These are phyloP conservation scores for Epinephelus malabaricus DNA, from an alignment of 2,797 vertebrate species.

Conservation along the genomic window DNA sequence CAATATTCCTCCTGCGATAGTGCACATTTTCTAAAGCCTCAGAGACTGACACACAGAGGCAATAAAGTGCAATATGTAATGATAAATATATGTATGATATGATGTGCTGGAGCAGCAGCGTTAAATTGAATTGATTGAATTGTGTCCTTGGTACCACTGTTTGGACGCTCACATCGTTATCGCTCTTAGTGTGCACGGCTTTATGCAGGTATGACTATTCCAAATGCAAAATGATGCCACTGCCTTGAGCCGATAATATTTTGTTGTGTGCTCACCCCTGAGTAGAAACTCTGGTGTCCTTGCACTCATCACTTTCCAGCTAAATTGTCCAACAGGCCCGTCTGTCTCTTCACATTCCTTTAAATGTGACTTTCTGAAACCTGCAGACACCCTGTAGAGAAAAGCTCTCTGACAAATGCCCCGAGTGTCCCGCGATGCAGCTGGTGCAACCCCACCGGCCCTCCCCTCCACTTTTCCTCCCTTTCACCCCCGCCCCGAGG, in stretches of 20 bases:
- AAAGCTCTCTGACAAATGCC: conserved; percentile 34
- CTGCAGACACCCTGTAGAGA: conserved; percentile 52
- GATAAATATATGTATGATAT: too few species aligned
- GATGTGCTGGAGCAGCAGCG: too few species aligned
- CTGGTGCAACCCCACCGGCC: conserved; percentile 47
- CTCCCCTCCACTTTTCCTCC: background rate
- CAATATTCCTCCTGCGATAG: too few species aligned
- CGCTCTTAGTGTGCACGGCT: too few species aligned
- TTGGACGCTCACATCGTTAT: too few species aligned
- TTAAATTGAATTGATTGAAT: too few species aligned
- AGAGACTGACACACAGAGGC: too few species aligned
- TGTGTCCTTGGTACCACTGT: too few species aligned
- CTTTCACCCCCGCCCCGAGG: background rate
- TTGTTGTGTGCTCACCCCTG: background rate
- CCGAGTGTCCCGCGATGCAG: conserved; percentile 50
- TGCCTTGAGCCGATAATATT: background rate
- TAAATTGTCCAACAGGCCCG: conserved; percentile 32
- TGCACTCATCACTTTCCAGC: conserved; percentile 2
- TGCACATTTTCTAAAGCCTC: too few species aligned
- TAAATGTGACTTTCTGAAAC: conserved; percentile 53
- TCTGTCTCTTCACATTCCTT: conserved; percentile 54
- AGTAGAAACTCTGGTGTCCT: conserved; percentile 6
- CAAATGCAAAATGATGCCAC: background rate
- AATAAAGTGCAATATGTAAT: too few species aligned
- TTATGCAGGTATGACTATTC: background rate